phyloP scores from a whole-genome alignment of 2,888 invertebrate species.

The Tillus elongatus region DNA sequence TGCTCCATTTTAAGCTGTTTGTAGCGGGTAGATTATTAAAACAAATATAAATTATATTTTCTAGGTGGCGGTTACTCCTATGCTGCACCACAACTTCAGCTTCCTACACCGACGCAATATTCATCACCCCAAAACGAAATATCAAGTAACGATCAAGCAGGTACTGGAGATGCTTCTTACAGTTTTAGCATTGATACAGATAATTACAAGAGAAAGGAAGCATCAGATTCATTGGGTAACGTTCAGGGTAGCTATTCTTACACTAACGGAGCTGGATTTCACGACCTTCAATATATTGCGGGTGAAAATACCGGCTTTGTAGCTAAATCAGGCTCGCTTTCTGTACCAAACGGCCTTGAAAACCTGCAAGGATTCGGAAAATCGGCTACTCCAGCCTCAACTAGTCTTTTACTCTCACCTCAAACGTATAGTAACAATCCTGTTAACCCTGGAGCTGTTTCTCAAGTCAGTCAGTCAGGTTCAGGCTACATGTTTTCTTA shows the following conservation, averaged over 20 bases:
- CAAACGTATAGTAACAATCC: too few species aligned
- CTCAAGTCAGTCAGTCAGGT: neutral
- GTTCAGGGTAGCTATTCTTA: conserved; percentile 25
- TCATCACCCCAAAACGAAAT: too few species aligned
- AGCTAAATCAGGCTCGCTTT: conserved; percentile 24
- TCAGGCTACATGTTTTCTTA: conserved; percentile 25
- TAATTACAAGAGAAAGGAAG: conserved; percentile 25
- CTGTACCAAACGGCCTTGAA: conserved; percentile 13
- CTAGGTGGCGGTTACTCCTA: too few species aligned
- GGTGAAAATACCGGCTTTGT: conserved; percentile 30
- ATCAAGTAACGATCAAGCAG: conserved; percentile 12
- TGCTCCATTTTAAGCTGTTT: too few species aligned
- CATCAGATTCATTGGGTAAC: conserved; percentile 23
- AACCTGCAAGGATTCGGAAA: too few species aligned
- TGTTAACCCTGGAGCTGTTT: neutral
- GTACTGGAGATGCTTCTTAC: conserved; percentile 29
- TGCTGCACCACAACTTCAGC: conserved; percentile 9
- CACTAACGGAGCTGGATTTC: conserved; percentile 21
- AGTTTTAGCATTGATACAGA: conserved; percentile 26
- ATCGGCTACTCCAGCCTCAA: too few species aligned
- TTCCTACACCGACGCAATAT: too few species aligned
- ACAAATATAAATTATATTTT: too few species aligned
- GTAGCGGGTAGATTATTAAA: too few species aligned
- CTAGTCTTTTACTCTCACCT: too few species aligned
- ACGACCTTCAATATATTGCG: conserved; percentile 27